phyloP scores from a whole-genome alignment of 2,888 invertebrate genomes.

The Julus scandinavius region DNA sequence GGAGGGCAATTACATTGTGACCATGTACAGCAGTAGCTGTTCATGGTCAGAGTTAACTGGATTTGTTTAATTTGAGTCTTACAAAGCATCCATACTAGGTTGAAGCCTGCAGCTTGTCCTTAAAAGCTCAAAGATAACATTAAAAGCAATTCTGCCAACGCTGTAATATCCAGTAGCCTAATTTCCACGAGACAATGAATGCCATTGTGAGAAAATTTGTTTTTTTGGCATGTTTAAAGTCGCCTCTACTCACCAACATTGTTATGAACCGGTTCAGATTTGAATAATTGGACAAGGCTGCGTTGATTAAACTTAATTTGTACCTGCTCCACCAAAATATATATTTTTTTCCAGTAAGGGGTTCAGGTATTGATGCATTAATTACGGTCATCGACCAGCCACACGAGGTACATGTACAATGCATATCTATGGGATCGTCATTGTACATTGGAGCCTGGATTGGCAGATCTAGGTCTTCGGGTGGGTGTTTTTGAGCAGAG shows the following conservation, averaged over 20 bases:
- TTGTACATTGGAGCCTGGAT: background rate
- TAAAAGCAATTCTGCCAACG: background rate
- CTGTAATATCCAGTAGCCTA: constrained; percentile 30
- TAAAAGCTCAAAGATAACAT: background rate
- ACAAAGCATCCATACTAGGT: background rate
- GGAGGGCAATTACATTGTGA: background rate
- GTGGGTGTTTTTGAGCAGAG: background rate
- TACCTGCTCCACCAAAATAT: constrained; percentile 2
- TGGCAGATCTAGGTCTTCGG: constrained; percentile 41
- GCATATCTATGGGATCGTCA: background rate
- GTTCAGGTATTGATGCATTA: constrained; percentile 29
- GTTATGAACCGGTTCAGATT: constrained; percentile 29
- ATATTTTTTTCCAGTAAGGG: background rate
- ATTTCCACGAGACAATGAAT: constrained; percentile 22
- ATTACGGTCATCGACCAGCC: constrained; percentile 41
- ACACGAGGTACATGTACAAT: background rate
- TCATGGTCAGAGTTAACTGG: background rate
- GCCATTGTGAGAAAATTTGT: constrained; percentile 20
- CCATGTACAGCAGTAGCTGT: background rate
- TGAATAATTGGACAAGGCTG: constrained; percentile 46
- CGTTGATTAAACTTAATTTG: constrained; percentile 43
- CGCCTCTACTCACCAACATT: constrained; percentile 7
- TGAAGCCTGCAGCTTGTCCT: background rate
- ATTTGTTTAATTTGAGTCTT: constrained; percentile 5
- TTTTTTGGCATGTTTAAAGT: constrained; percentile 3